Base-by-base conservation (phyloP, 53 echinoderm and acorn worm genomes). In the Temnopleurus reevesii region DNA sequence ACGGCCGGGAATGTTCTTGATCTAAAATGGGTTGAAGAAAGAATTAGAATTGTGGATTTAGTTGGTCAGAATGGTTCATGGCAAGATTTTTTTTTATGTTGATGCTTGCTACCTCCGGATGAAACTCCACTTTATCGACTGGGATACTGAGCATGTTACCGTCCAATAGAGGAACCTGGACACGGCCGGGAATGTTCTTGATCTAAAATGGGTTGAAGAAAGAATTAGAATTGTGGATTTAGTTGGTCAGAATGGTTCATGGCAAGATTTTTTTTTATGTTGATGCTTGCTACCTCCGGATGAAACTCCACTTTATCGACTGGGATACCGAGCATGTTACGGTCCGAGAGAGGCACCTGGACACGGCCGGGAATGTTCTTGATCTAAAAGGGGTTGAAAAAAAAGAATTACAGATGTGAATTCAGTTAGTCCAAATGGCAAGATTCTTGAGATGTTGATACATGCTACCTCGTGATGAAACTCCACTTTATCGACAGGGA, bases 71-170 rank as follows among this genome's bases (percentile, higher is more conserved):
- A n/a, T n/a, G n/a, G n/a, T n/a, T 95, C 89, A 95, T 97, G 44
- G 97, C 91, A 95, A 97, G 95, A 66, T 97, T 95, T 31, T 95
- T 93, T 0, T 95, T 93, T 77, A 97, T 97, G 76, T 97, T 97
- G 81, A 97, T 93, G 23, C 92, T 93, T 38, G 90, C 86, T 0
- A 89, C 51, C 12, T 97, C 95, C 4, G 93, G 97, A 44, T 93
- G 91, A 58, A 97, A 97, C 33, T 95, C 89, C 4, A 97, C 95
- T 59, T 97, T 97, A 81, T 92, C 93, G 8, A 97, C 97, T 0
- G 97, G 97, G 91, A 97, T 97, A 77, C 95, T 97, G 66, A 97
- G 81, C 28, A 97, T 89, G 61, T 97, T 97, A 56, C 97, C 97
- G 35, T 92, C 97, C 0, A 95, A 95, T 5, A 97, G 94, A 0